Conservation (phyloP, 2,797 vertebrate genomes). For the Chiloscyllium punctatum region DNA sequence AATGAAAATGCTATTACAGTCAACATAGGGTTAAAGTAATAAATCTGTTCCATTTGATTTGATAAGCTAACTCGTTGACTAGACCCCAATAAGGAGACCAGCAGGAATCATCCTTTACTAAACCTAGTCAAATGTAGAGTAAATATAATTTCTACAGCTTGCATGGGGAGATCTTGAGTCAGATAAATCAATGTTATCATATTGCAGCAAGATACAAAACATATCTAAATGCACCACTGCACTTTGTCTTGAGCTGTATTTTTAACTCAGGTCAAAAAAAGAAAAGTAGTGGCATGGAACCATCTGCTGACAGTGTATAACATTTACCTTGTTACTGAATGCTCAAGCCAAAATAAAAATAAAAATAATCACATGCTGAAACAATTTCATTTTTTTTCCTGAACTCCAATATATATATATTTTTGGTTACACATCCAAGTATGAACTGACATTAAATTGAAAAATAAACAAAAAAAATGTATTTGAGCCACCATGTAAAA, state of each 20-base stretch:
- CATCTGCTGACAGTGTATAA: not conserved
- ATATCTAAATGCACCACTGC: conserved; percentile 1
- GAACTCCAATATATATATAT: not conserved
- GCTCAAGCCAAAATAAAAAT: not conserved
- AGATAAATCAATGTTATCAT: conserved; percentile 26
- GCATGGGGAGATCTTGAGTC: not conserved
- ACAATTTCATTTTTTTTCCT: not conserved
- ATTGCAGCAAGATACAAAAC: conserved; percentile 7
- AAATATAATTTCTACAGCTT: conserved; percentile 29
- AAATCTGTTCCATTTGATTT: conserved; percentile 1
- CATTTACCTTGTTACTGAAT: not conserved
- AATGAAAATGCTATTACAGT: not conserved
- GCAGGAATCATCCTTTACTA: not conserved
- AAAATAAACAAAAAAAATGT: not conserved
- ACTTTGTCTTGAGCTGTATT: not conserved
- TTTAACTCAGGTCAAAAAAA: not conserved
- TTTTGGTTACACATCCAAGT: not conserved
- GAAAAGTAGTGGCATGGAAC: not conserved
- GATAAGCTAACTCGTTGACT: conserved; percentile 9
- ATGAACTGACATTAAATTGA: not conserved
- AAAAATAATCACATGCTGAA: not conserved
- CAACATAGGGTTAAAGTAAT: not conserved
- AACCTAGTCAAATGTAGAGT: not conserved
- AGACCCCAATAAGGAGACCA: not conserved
- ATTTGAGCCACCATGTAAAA: not conserved